phyloP scores from a whole-genome alignment of 2,113 vertebrate genomes.

The Ceyx margarethae region DNA sequence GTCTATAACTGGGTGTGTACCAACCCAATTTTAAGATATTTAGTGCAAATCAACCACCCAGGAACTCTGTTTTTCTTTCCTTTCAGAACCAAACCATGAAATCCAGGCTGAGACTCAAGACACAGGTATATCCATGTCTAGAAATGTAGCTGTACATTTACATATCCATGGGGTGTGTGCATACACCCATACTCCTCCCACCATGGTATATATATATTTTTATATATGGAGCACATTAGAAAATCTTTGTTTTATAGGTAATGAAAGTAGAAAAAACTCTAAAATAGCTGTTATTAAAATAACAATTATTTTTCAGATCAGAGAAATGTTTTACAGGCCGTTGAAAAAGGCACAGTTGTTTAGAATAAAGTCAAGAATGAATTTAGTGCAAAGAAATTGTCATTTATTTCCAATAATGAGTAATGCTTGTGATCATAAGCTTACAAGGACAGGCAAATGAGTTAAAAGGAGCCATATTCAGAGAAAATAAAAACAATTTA shows the following conservation, averaged over 20 bases:
- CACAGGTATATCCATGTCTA: background rate
- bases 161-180: background rate
- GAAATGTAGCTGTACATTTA: fast-evolving
- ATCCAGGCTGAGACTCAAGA: background rate
- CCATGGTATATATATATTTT: background rate
- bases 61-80: background rate
- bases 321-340: background rate
- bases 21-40: background rate
- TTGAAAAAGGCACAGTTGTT: background rate
- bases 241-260: background rate
- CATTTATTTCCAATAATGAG: too few species aligned
- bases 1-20: background rate
- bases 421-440: background rate
- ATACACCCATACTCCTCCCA: background rate
- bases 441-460: background rate
- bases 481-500: background rate
- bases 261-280: background rate
- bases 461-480: background rate
- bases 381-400: background rate
- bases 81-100: slow-evolving; percentile 43
- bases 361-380: background rate
- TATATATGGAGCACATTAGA: background rate
- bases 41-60: background rate
- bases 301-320: background rate
- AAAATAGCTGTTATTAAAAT: background rate